Evolutionary conservation across 2,113 vertebrate species (phyloP).

Genomic region (Thymallus thymallus): DNA sequence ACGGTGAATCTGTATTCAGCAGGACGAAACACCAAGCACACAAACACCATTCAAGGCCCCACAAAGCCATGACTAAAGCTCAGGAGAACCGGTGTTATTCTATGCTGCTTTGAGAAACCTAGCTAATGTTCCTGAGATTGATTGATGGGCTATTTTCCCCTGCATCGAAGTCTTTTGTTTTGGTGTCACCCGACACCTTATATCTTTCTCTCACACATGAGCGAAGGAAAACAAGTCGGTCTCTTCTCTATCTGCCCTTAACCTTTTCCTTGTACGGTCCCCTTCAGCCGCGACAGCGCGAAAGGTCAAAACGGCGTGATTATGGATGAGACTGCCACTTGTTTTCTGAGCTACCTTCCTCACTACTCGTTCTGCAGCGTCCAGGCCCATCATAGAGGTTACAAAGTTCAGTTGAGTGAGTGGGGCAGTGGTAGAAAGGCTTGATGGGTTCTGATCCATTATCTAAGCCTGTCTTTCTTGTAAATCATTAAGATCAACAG

Average conservation of each 20-base stretch:
- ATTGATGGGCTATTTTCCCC: constrained; percentile 11
- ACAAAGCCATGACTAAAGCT: neutral
- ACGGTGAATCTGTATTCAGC: neutral
- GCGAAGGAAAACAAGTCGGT: constrained; percentile 1
- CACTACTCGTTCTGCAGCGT: neutral
- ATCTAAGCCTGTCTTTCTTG: constrained; percentile 27
- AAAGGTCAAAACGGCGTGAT: constrained; percentile 47
- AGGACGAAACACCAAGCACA: neutral
- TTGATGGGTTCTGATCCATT: constrained; percentile 39
- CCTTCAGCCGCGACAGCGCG: constrained; percentile 6
- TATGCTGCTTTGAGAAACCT: neutral
- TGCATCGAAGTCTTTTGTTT: neutral
- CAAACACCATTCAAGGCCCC: neutral
- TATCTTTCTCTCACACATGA: constrained; percentile 9
- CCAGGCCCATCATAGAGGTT: constrained; percentile 7
- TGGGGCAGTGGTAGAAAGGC: neutral
- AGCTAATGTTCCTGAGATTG: neutral
- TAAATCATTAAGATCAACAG: constrained; percentile 43
- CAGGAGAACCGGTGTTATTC: neutral
- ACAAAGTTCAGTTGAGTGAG: constrained; percentile 7
- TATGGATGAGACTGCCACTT: constrained; percentile 26
- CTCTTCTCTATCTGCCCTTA: neutral
- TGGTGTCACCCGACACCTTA: constrained; percentile 2
- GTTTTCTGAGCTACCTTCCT: neutral
- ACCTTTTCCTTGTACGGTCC: neutral